Evolutionary conservation across 2,113 vertebrate genomes (phyloP).

Genomic region (Brachyhypopomus gauderio): DNA sequence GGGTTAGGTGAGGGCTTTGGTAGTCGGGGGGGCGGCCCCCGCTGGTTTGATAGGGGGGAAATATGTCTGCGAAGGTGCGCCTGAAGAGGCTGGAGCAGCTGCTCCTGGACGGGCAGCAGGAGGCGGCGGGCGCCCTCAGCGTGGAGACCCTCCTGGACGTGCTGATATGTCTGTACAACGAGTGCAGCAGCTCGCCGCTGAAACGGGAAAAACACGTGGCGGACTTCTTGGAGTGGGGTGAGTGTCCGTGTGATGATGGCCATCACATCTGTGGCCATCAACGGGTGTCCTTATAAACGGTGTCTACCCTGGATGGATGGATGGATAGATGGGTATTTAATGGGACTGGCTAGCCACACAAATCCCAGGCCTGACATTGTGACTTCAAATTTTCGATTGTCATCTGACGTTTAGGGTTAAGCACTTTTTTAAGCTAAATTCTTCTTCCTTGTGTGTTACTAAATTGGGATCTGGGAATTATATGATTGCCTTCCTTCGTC

Average conservation of each 20-base stretch:
- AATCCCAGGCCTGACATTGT: neutral
- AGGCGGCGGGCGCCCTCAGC: conserved; percentile 79
- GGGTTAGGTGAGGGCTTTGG: conserved; percentile 33
- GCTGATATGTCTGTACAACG: conserved; percentile 85
- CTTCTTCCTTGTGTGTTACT: neutral
- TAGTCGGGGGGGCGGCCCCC: conserved; percentile 34
- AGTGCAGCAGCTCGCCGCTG: conserved; percentile 83
- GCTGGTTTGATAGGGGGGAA: conserved; percentile 10
- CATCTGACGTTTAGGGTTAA: neutral
- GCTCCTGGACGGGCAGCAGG: conserved; percentile 83
- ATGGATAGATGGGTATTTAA: neutral
- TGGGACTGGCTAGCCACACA: neutral
- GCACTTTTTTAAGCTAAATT: neutral
- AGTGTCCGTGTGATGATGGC: conserved; percentile 60
- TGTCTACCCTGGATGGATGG: neutral
- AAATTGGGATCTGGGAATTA: neutral
- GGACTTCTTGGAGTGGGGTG: conserved; percentile 96
- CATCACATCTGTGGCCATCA: neutral
- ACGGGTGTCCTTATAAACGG: neutral
- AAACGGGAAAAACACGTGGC: conserved; percentile 90
- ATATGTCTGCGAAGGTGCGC: conserved; percentile 91
- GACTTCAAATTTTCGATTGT: neutral
- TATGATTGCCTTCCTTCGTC: no score
- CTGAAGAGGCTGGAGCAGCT: conserved; percentile 94
- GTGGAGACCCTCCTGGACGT: conserved; percentile 94